Percentiles rank a stretch among this genome's conserved stretches.
Conservation (phyloP, 2,888 invertebrate genomes). For the Trachelus iudaicus region DNA sequence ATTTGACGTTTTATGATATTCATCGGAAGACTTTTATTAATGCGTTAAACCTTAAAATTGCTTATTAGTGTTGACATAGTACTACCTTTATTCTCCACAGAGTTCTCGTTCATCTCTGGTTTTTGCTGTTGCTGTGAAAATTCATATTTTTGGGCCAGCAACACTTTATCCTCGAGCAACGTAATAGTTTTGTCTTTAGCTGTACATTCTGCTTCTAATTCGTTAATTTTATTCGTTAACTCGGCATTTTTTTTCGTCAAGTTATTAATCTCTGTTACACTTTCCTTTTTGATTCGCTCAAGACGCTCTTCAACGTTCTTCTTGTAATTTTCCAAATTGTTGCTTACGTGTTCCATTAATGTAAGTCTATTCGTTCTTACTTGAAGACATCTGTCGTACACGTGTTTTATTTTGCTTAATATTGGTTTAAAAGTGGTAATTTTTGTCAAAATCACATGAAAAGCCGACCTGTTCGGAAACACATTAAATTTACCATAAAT, state of each 20-base stretch:
- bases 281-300: conserved; percentile 20
- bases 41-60: background rate
- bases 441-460: conserved; percentile 58
- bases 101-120: background rate
- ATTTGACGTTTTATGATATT: background rate
- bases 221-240: conserved; percentile 48
- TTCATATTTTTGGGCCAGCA: background rate
- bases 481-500: conserved; percentile 57
- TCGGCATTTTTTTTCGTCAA: conserved; percentile 61
- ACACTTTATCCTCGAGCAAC: background rate
- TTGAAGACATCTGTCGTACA: conserved; percentile 65
- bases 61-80: background rate
- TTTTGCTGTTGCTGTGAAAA: background rate
- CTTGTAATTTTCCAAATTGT: conserved; percentile 21
- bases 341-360: conserved; percentile 20
- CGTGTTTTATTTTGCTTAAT: conserved; percentile 62
- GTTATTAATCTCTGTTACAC: conserved; percentile 55
- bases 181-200: background rate
- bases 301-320: conserved; percentile 23
- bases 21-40: background rate
- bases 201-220: conserved; percentile 9
- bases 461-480: conserved; percentile 56
- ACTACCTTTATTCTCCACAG: background rate
- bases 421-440: conserved; percentile 63
- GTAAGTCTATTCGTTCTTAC: conserved; percentile 64